Percentiles rank a stretch among this genome's conserved stretches.
Evolutionary conservation across 2,888 invertebrate species (phyloP).

Genomic region (Scelioninae gen. 1): DNA sequence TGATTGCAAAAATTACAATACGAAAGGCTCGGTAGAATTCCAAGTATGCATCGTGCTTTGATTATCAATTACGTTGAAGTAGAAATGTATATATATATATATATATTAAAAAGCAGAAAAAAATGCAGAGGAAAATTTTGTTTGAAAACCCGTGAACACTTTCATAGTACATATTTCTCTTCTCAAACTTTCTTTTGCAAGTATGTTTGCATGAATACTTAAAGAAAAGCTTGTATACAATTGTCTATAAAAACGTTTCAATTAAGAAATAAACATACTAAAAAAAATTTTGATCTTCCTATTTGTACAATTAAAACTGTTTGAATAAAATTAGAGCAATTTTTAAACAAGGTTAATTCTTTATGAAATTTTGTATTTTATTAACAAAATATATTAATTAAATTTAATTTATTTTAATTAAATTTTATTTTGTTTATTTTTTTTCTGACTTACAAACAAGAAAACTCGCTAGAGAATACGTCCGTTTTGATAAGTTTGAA

Average conservation of each 20-base stretch:
- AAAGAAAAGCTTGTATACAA: neutral
- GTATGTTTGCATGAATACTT: neutral
- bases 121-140: neutral
- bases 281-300: no score
- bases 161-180: neutral
- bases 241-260: neutral
- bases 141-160: neutral
- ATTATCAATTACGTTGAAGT: neutral
- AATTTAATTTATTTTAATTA: no score
- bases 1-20: neutral
- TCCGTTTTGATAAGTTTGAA: slow-evolving; percentile 31
- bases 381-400: no score
- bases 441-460: neutral
- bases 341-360: no score
- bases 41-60: neutral
- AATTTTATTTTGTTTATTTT: no score
- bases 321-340: no score
- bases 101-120: neutral
- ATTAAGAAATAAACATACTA: no score
- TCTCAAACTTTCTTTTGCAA: neutral
- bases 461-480: slow-evolving; percentile 3
- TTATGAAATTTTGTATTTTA: no score
- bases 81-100: no score
- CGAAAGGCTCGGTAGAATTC: neutral
- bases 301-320: no score